phyloP scores from a whole-genome alignment of 2,113 vertebrate species.

The Chionomys nivalis region DNA sequence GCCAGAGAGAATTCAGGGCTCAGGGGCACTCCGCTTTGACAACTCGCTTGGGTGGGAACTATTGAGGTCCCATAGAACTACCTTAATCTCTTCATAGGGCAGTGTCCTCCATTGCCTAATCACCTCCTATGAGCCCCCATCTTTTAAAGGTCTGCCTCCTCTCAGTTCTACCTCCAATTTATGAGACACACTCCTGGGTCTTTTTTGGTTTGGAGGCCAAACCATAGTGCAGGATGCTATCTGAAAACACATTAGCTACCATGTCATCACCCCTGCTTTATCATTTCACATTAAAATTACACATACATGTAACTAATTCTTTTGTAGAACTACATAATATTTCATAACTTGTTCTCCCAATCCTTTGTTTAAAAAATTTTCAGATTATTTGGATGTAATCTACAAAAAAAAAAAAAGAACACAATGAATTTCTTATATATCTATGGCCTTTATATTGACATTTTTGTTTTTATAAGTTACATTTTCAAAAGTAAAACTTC shows the following conservation, averaged over 20 bases:
- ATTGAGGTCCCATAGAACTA: neutral
- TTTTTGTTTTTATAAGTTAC: conserved; percentile 11
- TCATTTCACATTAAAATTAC: neutral
- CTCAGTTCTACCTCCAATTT: neutral
- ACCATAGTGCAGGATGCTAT: neutral
- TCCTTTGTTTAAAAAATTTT: neutral
- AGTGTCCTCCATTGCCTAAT: neutral
- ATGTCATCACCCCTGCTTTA: neutral
- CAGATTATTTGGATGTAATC: neutral
- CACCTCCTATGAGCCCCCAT: neutral
- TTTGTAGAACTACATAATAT: conserved; percentile 1
- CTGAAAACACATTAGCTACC: neutral
- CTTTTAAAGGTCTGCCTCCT: neutral
- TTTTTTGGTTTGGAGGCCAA: neutral
- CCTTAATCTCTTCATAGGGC: neutral
- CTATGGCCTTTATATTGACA: neutral
- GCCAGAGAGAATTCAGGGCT: neutral
- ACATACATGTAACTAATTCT: neutral
- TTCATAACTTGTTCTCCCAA: neutral
- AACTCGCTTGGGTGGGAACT: neutral
- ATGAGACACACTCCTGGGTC: neutral
- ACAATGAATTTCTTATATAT: neutral
- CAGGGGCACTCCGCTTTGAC: neutral
- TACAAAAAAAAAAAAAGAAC: neutral
- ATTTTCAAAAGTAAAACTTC: conserved; percentile 52